A percentile compares a stretch with the other conserved stretches of the same genome.
phyloP scores from a whole-genome alignment of 2,113 vertebrate genomes.

The Pseudonaja textilis region DNA sequence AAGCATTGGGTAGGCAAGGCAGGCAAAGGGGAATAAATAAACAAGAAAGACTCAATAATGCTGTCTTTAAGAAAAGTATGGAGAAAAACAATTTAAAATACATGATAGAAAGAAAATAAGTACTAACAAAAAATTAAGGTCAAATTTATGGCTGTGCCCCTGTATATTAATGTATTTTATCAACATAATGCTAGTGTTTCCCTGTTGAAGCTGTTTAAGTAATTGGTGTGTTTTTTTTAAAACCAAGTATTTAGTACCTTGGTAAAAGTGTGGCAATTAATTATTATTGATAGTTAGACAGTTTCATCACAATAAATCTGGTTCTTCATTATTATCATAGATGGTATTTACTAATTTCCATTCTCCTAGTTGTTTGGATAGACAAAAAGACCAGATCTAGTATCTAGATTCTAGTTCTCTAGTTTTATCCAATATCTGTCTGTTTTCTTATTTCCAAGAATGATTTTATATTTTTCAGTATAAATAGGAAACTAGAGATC shows the following conservation, averaged over 20 bases:
- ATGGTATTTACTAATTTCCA: not conserved
- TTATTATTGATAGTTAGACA: not conserved
- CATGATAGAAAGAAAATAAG: not conserved
- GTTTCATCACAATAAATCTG: not conserved
- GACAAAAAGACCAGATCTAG: not conserved
- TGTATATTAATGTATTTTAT: not conserved
- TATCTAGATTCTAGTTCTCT: not conserved
- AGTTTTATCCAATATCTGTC: not conserved
- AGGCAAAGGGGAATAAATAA: not conserved
- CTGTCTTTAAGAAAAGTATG: not conserved
- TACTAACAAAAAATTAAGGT: not conserved
- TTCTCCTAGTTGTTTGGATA: not conserved
- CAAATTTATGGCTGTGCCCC: not conserved
- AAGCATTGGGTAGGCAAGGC: not conserved
- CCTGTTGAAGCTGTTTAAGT: not conserved
- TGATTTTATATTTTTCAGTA: not conserved
- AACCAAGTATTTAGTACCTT: not conserved
- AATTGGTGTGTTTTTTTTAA: not conserved
- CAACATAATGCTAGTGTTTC: not conserved
- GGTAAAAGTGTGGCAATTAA: not conserved
- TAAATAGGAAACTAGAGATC: not conserved
- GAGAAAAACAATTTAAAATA: not conserved
- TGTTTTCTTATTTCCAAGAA: not conserved
- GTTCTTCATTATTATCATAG: not conserved
- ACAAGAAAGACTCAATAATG: not conserved